Evolutionary conservation across 2,113 vertebrate species (phyloP).

Genomic region (Melanocharis versteri): DNA sequence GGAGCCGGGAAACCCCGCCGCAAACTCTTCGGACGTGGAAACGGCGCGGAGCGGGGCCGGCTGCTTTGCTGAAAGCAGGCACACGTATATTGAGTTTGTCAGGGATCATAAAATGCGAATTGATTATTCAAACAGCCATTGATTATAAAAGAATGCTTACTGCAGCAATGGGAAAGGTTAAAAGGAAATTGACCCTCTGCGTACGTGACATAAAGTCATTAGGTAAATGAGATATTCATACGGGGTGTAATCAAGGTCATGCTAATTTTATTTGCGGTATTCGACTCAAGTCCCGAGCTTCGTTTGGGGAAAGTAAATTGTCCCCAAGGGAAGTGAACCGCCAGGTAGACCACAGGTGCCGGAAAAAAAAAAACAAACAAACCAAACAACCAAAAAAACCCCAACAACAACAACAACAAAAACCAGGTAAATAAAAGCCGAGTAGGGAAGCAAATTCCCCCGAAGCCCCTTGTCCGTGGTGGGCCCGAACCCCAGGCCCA

Average conservation of each 20-base stretch:
- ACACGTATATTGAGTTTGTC: conserved; percentile 70
- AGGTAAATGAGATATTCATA: conserved; percentile 82
- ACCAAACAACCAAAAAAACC: neutral
- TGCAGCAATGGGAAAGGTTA: conserved; percentile 79
- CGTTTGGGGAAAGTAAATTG: neutral
- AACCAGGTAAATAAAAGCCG: neutral
- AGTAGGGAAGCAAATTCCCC: neutral
- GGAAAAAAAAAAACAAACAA: neutral
- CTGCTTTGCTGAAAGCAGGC: conserved; percentile 38
- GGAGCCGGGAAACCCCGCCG: neutral
- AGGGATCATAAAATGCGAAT: conserved; percentile 79
- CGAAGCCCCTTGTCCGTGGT: neutral
- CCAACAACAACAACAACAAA: no score
- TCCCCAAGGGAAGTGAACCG: neutral
- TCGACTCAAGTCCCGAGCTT: conserved; percentile 14
- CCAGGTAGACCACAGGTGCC: neutral
- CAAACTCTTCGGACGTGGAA: neutral
- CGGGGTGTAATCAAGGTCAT: conserved; percentile 74
- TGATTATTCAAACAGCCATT: conserved; percentile 80
- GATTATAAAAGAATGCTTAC: conserved; percentile 82
- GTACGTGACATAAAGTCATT: conserved; percentile 82
- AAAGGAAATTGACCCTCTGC: conserved; percentile 80
- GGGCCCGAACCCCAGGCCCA: neutral
- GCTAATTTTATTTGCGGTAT: conserved; percentile 66
- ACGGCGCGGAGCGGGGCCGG: neutral